Percentiles rank a stretch among this genome's conserved stretches.
These are phyloP conservation scores for Solenodon paradoxus DNA, from an alignment of 2,113 vertebrate genomes.

Conservation along the genomic window DNA sequence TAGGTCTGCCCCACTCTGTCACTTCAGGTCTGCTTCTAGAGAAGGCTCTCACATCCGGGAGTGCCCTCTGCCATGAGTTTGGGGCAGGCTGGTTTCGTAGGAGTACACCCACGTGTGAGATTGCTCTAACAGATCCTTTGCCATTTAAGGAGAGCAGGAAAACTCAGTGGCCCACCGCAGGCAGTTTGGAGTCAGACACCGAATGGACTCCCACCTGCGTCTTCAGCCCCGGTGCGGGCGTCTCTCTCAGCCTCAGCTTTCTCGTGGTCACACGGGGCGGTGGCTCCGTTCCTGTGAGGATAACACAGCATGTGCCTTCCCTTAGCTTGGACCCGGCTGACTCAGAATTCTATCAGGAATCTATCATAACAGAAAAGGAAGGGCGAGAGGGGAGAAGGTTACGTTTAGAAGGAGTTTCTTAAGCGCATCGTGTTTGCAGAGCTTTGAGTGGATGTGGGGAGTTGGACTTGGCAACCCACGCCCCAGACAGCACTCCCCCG, in stretches of 20 bases:
- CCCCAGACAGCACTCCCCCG: fast-evolving
- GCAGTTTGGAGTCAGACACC: neutral
- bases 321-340: neutral
- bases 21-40: neutral
- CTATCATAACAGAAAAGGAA: neutral
- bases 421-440: too few species aligned
- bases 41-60: too few species aligned
- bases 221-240: fast-evolving
- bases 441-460: neutral
- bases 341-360: neutral
- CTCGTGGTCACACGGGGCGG: fast-evolving
- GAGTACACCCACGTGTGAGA: neutral
- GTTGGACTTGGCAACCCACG: too few species aligned
- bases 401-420: too few species aligned
- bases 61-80: neutral
- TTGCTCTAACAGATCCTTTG: neutral
- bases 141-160: neutral
- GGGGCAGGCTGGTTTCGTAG: neutral
- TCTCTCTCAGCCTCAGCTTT: neutral
- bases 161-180: neutral
- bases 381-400: neutral
- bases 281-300: fast-evolving
- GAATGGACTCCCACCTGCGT: fast-evolving
- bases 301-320: fast-evolving
- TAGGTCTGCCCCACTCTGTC: neutral